phyloP scores from a whole-genome alignment of 2,888 invertebrate genomes.

The Herminia tarsipennalis region DNA sequence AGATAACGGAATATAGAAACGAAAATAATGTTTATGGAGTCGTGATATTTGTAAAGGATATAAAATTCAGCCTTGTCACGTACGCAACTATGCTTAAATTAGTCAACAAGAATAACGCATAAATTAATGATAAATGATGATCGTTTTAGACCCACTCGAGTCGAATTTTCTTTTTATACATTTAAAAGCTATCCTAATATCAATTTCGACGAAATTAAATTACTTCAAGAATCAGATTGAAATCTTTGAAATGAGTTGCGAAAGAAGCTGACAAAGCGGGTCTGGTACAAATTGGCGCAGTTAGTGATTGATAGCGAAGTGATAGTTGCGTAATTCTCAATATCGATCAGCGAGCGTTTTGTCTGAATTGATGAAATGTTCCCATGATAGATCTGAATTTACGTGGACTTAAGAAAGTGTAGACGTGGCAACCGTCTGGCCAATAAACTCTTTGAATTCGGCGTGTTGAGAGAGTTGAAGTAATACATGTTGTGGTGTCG shows the following conservation, averaged over 20 bases:
- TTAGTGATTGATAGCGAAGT: constrained; percentile 34
- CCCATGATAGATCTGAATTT: constrained; percentile 43
- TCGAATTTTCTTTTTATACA: too few relatives aligned
- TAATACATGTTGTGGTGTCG: too few relatives aligned
- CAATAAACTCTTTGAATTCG: neutral
- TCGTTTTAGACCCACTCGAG: too few relatives aligned
- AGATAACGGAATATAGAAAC: too few relatives aligned
- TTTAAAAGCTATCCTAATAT: too few relatives aligned
- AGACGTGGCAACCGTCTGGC: neutral
- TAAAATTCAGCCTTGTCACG: too few relatives aligned
- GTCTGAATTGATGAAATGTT: constrained; percentile 54
- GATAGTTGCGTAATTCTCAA: constrained; percentile 38
- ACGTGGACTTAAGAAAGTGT: constrained; percentile 24
- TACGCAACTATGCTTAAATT: too few relatives aligned
- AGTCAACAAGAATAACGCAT: too few relatives aligned
- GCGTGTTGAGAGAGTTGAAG: neutral
- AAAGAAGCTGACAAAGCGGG: neutral
- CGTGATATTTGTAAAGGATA: too few relatives aligned
- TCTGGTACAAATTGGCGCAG: neutral
- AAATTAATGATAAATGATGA: too few relatives aligned
- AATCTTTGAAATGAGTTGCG: neutral
- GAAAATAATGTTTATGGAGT: too few relatives aligned
- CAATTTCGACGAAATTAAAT: too few relatives aligned
- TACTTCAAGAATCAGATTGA: neutral
- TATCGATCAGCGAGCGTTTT: constrained; percentile 44